Conservation (phyloP, 2,888 invertebrate genomes). For the Lithophane ornitopus region DNA sequence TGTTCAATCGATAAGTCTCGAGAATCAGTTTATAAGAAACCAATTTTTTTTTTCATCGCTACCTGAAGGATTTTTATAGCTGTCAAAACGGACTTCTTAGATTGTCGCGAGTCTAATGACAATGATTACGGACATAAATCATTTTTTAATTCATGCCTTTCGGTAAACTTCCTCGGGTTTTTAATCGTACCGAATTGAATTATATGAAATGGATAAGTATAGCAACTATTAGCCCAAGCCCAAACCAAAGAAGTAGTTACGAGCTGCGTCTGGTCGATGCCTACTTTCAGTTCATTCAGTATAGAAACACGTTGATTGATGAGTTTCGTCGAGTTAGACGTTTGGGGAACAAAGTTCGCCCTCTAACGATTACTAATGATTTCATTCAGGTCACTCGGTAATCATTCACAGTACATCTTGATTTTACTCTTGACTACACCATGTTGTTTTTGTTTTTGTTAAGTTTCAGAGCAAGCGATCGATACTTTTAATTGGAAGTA, state of each 20-base stretch:
- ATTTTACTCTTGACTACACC: conserved; percentile 46
- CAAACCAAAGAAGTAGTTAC: conserved; percentile 56
- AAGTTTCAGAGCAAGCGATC: conserved; percentile 15
- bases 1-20: no score
- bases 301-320: conserved; percentile 77
- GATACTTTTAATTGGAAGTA: conserved; percentile 44
- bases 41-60: no score
- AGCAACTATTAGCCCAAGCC: conserved; percentile 28
- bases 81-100: no score
- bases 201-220: not conserved
- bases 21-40: no score
- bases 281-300: conserved; percentile 67
- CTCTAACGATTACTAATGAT: conserved; percentile 83
- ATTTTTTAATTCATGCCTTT: not conserved
- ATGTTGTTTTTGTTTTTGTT: conserved; percentile 49
- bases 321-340: conserved; percentile 66
- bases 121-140: not conserved
- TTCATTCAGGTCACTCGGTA: conserved; percentile 66
- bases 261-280: conserved; percentile 53
- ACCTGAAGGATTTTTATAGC: no score
- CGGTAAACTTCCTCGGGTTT: not conserved
- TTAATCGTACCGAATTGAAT: not conserved
- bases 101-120: no score
- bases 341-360: conserved; percentile 75
- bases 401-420: conserved; percentile 63